Conservation (phyloP, 2,888 invertebrate species). For the Callimorpha dominula region DNA sequence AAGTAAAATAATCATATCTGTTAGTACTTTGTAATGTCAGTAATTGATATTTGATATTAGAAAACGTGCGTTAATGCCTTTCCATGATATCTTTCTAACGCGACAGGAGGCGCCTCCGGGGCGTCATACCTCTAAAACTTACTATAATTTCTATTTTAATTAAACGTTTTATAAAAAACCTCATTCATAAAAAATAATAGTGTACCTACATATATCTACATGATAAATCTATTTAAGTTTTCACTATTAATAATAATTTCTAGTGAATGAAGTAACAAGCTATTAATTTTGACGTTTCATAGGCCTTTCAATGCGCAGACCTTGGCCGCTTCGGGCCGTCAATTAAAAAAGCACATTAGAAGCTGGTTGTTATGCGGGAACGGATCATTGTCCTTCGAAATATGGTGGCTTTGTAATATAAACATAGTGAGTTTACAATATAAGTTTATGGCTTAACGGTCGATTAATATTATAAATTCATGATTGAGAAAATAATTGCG, state of each 20-base stretch:
- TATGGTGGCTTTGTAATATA: background rate
- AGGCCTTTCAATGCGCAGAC: conserved; percentile 5
- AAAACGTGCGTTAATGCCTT: conserved; percentile 1
- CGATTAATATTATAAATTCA: background rate
- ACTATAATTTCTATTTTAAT: conserved; percentile 20
- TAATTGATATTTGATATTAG: conserved; percentile 17
- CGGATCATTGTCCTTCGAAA: conserved; percentile 12
- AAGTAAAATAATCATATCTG: conserved; percentile 1
- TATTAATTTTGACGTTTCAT: conserved; percentile 14
- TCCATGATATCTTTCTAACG: conserved; percentile 15
- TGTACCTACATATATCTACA: background rate
- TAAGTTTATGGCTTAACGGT: background rate
- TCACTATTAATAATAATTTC: conserved; percentile 25
- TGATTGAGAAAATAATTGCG: background rate
- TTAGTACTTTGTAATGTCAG: conserved; percentile 5
- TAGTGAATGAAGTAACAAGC: conserved; percentile 32
- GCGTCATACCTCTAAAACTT: conserved; percentile 13
- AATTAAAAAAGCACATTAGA: conserved; percentile 26
- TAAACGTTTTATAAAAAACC: conserved; percentile 10
- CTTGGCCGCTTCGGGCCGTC: conserved; percentile 40
- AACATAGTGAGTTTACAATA: background rate
- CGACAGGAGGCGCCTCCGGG: conserved; percentile 20
- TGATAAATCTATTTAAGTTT: conserved; percentile 27
- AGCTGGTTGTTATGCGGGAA: conserved; percentile 8
- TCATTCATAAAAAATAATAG: conserved; percentile 12